phyloP scores from a whole-genome alignment of 2,113 vertebrate genomes.

The Chlamydotis undulata region DNA sequence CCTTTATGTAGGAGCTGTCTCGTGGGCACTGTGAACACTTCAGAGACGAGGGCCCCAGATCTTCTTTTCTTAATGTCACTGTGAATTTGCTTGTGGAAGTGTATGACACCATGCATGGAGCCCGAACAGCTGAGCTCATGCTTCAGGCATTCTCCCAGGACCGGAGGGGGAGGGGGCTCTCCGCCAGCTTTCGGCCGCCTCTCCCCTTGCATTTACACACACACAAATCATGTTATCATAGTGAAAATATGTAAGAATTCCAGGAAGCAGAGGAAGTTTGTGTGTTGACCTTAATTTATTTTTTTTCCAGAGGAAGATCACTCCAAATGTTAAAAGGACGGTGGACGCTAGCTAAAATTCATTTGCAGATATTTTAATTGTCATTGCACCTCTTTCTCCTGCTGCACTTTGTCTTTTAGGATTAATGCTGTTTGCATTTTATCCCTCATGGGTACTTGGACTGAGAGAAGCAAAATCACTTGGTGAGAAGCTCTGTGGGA shows the following conservation, averaged over 20 bases:
- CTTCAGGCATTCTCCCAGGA: slow-evolving; percentile 74
- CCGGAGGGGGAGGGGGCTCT: slow-evolving; percentile 46
- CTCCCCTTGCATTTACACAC: slow-evolving; percentile 65
- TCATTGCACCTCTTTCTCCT: background rate
- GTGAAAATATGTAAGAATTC: slow-evolving; percentile 74
- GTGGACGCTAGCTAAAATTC: background rate
- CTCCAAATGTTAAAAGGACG: background rate
- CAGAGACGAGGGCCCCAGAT: slow-evolving; percentile 28
- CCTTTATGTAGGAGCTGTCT: slow-evolving; percentile 28
- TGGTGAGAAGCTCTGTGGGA: background rate
- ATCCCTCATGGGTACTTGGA: background rate
- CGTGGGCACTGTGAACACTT: slow-evolving; percentile 19
- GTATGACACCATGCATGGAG: slow-evolving; percentile 64
- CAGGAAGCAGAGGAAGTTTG: slow-evolving; percentile 73
- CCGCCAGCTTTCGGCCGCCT: slow-evolving; percentile 28
- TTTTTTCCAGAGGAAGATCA: slow-evolving; percentile 53
- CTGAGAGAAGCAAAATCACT: background rate
- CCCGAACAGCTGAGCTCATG: slow-evolving; percentile 74
- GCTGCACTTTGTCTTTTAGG: background rate
- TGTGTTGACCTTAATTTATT: slow-evolving; percentile 61
- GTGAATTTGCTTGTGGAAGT: slow-evolving; percentile 76
- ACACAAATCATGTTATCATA: slow-evolving; percentile 73
- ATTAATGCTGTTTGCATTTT: slow-evolving; percentile 9
- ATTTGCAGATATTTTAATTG: slow-evolving; percentile 35
- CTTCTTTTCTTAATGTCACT: slow-evolving; percentile 69